Base-by-base conservation (phyloP, 2,113 vertebrate genomes). In the Sarotherodon lohbergeri region DNA sequence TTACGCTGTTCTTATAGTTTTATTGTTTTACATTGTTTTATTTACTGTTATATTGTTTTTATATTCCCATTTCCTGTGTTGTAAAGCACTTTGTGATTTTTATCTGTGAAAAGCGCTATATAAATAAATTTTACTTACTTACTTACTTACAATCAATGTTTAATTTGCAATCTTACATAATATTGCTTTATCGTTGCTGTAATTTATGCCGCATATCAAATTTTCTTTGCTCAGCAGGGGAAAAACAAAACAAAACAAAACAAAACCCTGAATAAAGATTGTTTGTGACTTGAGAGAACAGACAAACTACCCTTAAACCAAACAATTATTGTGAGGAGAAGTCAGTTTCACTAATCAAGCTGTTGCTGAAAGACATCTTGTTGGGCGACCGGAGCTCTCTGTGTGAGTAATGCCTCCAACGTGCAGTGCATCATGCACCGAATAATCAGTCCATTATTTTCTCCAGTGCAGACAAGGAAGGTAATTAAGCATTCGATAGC, bases 401-500 rank as follows among this genome's bases (percentile, higher is more conserved):
- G 27, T 59, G 56, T 90, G 86, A 93, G 76, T 90, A 91, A 92
- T 85, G 80, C 46, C 71, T 84, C 85, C 57, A 14, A 32, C 10
- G 22, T 63, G 87, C 78, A 5, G 29, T 48, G 81, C 76, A 34
- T 85, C 80, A 82, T 82, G 71, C 82, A 59, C 55, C 41, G 71
- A 86, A 87, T 92, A 91, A 94, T 91, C 80, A 83, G 43, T 84
- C 61, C 85, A 92, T 94, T 94, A 92, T 93, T 93, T 86, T 79
- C 86, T 24, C 68, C 68, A 34, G 63, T 32, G 71, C 76, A 82
- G 89, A 91, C 86, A 88, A 59, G 84, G 68, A 89, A 91, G 89
- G 93, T 92, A 92, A 95, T 95, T 93, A 94, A 94, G 46, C 89
- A 85, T 87, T 91, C 81, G 87, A 88, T 91, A 85, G 90, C 86